Percentiles rank a stretch among this genome's conserved stretches.
Conservation (phyloP, 1,140 invertebrate genomes). For the Doryteuthis pealeii region DNA sequence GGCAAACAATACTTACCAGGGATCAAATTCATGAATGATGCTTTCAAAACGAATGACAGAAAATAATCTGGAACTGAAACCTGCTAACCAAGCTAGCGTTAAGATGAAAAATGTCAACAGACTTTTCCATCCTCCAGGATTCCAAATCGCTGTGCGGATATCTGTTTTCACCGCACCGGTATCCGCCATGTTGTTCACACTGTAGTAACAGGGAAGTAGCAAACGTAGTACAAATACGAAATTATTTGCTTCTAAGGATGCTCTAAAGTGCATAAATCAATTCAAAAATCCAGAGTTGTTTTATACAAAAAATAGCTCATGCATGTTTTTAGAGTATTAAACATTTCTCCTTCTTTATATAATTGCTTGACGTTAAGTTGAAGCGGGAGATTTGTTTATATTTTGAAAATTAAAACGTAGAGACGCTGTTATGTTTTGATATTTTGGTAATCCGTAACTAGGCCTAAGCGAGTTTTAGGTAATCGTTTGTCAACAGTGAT, state of each 20-base stretch:
- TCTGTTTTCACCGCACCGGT: slow-evolving; percentile 54
- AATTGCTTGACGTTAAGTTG: neutral
- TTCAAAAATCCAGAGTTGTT: neutral
- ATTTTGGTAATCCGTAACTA: neutral
- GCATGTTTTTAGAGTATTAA: neutral
- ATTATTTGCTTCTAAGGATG: neutral
- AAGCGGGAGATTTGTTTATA: neutral
- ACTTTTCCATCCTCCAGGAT: slow-evolving; percentile 67
- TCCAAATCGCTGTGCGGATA: slow-evolving; percentile 52
- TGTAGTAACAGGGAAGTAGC: slow-evolving; percentile 1
- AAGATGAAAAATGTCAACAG: slow-evolving; percentile 76
- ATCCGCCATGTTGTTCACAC: slow-evolving; percentile 50
- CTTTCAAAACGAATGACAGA: slow-evolving; percentile 99
- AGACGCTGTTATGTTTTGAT: neutral
- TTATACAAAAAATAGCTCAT: neutral
- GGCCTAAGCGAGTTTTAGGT: neutral
- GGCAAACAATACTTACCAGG: slow-evolving; percentile 77
- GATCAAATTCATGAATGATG: slow-evolving; percentile 99
- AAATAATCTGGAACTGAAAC: slow-evolving; percentile 95
- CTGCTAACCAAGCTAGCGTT: slow-evolving; percentile 92
- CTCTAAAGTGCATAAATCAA: neutral
- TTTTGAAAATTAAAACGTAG: neutral
- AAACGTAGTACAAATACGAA: neutral
- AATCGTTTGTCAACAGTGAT: neutral
- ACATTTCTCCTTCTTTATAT: neutral